Base-by-base conservation (phyloP, 2,888 invertebrate species). In the Xestia xanthographa region DNA sequence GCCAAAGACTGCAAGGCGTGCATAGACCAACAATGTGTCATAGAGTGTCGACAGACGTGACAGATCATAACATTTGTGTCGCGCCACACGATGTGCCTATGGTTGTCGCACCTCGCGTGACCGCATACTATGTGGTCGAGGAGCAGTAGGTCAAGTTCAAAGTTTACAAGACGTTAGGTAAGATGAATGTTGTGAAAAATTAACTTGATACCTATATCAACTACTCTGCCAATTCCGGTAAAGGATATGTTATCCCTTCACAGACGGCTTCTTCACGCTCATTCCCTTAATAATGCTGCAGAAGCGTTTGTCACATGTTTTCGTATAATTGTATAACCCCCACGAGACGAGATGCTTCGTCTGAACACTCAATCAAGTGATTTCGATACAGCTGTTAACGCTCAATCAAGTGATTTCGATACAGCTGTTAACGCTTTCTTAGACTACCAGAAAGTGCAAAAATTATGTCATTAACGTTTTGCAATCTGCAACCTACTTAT, bases 1-100 rank as follows among this genome's bases (percentile, higher is more conserved):
- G 85, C 82, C 77, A 85, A 83, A 84, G 34, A 71, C 50, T 82
- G 83, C 83, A 85, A 50, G 58, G 11, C 62, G 50, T 77, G 73
- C 86, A 77, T 78, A 85, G 78, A 62, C 22, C 45, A 63, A 50
- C 48, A 20, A 67, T 83, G 86, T 74, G 68, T 83, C 85, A 83
- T 34, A 56, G 17, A 41, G 85, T 77, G 83, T 9, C 43, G 83
- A 83, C 83, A 78, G 83, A 85, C 41, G 71, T 29, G 67, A 66
- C 82, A 63, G 43, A 60, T 72, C 71, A 29, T 66, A 60, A 43
- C 62, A 72, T 72, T 72, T 43, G 20, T 62, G 43, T 65, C 70
- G 66, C 63, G 29, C 20, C 45, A 0, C 45, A 4, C 41, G n/a
- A 17, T 14, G 48, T 66, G 60, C 73, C 79, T 69, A 50, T 67